Evolutionary conservation across 2,888 invertebrate species (phyloP).

Genomic region (Diachrysia chrysitis): DNA sequence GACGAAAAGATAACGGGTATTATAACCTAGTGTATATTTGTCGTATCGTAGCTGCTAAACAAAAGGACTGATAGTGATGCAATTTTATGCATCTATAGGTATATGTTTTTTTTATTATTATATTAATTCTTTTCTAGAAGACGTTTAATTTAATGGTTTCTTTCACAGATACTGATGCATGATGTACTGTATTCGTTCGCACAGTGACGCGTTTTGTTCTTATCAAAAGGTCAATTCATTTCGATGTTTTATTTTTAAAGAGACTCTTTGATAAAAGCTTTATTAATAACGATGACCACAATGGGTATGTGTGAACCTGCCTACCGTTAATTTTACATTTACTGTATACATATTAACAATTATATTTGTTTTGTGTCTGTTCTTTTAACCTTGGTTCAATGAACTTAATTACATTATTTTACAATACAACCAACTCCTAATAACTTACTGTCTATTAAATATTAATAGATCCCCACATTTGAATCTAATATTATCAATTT

Average conservation of each 20-base stretch:
- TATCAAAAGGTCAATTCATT: constrained; percentile 25
- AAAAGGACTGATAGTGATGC: background rate
- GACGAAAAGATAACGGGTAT: background rate
- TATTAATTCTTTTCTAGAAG: too few relatives aligned
- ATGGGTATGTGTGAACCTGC: background rate
- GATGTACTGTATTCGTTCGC: background rate
- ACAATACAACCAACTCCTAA: too few relatives aligned
- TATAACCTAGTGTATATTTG: background rate
- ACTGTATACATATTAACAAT: background rate
- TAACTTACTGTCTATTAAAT: too few relatives aligned
- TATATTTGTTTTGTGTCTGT: background rate
- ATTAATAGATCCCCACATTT: background rate
- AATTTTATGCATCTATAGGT: too few relatives aligned
- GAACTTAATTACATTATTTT: background rate
- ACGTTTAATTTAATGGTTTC: background rate
- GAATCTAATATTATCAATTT: constrained; percentile 25
- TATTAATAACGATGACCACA: constrained; percentile 2
- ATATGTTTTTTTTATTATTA: too few relatives aligned
- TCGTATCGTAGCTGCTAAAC: background rate
- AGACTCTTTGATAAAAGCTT: background rate
- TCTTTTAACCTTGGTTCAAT: background rate
- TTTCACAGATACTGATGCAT: constrained; percentile 3
- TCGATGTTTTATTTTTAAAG: background rate
- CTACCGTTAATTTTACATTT: background rate
- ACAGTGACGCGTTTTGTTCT: constrained; percentile 18